Evolutionary conservation across 1,140 invertebrate species (phyloP).

Genomic region (Bombus vancouverensis): DNA sequence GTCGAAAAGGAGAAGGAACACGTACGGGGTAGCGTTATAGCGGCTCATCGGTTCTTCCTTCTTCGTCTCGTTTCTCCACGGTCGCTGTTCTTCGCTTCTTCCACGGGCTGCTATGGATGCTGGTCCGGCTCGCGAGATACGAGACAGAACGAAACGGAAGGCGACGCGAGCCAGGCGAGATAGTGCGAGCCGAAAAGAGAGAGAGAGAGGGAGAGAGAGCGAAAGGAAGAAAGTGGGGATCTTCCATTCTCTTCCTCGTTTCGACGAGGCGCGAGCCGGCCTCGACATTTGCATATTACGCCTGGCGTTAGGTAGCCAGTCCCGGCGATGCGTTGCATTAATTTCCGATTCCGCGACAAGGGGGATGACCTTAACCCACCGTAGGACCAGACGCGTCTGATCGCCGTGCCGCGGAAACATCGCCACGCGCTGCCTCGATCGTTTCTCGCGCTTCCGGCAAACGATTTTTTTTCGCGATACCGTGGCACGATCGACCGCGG

Average conservation of each 20-base stretch:
- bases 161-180: background rate
- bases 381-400: conserved; percentile 54
- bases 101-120: background rate
- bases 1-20: conserved; percentile 44
- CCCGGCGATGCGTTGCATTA: conserved; percentile 63
- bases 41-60: background rate
- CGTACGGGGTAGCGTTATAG: too few relatives aligned
- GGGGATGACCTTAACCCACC: conserved; percentile 68
- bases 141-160: conserved; percentile 31
- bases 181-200: too few relatives aligned
- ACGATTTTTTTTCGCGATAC: background rate
- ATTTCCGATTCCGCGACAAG: conserved; percentile 65
- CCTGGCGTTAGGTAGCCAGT: conserved; percentile 66
- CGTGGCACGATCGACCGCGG: background rate
- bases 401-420: conserved; percentile 43
- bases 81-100: background rate
- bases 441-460: background rate
- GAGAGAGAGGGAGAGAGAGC: background rate
- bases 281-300: conserved; percentile 69
- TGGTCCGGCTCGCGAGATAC: conserved; percentile 46
- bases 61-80: conserved; percentile 3
- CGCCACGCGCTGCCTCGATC: conserved; percentile 36
- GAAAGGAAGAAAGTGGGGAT: conserved; percentile 48
- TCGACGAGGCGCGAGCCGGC: conserved; percentile 56
- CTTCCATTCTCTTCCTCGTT: conserved; percentile 58